Base-by-base conservation (phyloP, 2,797 vertebrate genomes). In the Thunnus albacares region DNA sequence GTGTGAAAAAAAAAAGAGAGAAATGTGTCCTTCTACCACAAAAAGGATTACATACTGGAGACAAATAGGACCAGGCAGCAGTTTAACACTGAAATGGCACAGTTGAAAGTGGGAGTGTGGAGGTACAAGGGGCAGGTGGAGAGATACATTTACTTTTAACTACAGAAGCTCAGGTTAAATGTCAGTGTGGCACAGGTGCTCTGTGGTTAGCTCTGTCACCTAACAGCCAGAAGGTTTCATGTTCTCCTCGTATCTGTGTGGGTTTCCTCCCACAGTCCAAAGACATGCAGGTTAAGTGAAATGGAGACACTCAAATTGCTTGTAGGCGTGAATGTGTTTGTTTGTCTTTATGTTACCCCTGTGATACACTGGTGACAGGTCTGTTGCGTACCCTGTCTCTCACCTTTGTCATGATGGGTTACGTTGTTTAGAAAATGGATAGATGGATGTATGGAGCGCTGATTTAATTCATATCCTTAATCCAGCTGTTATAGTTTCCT, bases 281-380 rank as follows among this genome's bases (percentile, higher is more conserved):
- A 68, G 71, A 38, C 84, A 75, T 20, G 22, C 59, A 41, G 78
- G 58, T 74, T 71, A 86, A 88, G 63, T 81, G 77, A 85, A 83
- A 82, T 56, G 49, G 79, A 86, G 82, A 71, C 76, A 65, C 85
- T 81, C 65, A 89, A 75, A 86, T 82, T 87, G 83, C 2, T 68
- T 80, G 64, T 69, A 57, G 85, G 77, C 52, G 74, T 49, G 26
- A 73, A 75, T 70, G 72, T 63, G 71, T 83, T 75, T 77, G 51
- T 71, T 43, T 81, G 72, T 83, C 59, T 26, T 57, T 65, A 61
- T 70, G 70, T 85, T 80, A 76, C 22, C 47, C 11, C 24, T 28
- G 77, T 80, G 84, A 88, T 43, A 7, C 70, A 68, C 51, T 2
- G 59, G 41, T 77, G 77, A 87, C 84, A 81, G 15, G 45, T 59